Conservation (phyloP, 2,888 invertebrate genomes). For the Osedax fenrisi region DNA sequence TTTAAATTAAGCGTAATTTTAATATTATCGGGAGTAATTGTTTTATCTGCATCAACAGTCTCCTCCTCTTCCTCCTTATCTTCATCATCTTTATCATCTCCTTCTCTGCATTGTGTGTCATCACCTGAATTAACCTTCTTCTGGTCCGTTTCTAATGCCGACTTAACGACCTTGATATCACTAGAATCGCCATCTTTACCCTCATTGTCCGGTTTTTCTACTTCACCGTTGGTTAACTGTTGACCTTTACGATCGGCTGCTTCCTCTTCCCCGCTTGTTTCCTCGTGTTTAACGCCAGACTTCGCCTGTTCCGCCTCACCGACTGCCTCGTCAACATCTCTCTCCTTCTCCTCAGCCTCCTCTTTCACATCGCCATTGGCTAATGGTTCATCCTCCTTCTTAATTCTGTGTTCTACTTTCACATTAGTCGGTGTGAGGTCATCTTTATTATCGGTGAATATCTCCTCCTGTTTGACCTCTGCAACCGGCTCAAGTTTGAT, state of each 20-base stretch:
- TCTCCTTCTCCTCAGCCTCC: conserved; percentile 28
- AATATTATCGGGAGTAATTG: no score
- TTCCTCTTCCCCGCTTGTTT: not conserved
- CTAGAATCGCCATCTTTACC: no score
- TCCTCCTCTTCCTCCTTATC: not conserved
- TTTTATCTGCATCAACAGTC: no score
- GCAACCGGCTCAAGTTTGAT: no score
- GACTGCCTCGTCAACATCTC: not conserved
- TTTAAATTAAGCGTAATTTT: no score
- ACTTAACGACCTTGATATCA: no score
- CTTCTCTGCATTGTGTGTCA: not conserved
- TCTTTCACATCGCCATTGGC: conserved; percentile 37
- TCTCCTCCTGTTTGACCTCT: not conserved
- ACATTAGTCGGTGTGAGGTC: not conserved
- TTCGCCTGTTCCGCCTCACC: conserved; percentile 12
- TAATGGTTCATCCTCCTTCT: no score
- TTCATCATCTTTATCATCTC: not conserved
- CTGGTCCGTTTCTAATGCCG: no score
- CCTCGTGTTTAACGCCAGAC: not conserved
- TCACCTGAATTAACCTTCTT: no score
- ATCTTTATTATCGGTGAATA: not conserved
- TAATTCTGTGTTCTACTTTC: conserved; percentile 22
- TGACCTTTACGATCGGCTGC: conserved; percentile 1
- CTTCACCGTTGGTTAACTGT: not conserved
- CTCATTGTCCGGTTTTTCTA: not conserved